Evolutionary conservation across 2,797 vertebrate species (phyloP).

Genomic region (Phyllotis vaccarum): DNA sequence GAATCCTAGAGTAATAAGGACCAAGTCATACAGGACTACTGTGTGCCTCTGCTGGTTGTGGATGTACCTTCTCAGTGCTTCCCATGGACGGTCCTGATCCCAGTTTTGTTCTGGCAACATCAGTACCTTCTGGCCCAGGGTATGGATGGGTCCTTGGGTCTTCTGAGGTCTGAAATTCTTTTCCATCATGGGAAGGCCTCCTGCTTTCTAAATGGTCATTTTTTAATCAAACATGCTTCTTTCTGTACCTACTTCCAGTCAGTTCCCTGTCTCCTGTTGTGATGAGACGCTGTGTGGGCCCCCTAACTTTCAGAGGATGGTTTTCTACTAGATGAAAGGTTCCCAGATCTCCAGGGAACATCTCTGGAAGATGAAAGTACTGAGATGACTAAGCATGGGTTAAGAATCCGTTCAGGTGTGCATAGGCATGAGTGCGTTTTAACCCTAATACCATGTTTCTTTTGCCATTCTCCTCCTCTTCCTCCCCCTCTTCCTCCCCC

Average conservation of each 20-base stretch:
- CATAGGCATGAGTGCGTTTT: not conserved
- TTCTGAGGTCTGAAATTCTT: not conserved
- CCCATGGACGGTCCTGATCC: not conserved
- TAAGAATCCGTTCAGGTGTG: not conserved
- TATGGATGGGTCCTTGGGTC: not conserved
- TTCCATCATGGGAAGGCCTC: not conserved
- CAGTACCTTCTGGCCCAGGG: not conserved
- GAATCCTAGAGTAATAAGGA: not conserved
- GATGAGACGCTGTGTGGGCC: not conserved
- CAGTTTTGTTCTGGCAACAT: not conserved
- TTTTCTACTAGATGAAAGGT: not conserved
- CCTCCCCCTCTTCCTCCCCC: not conserved
- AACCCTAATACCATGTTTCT: not conserved
- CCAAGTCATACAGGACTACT: not conserved
- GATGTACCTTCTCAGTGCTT: not conserved
- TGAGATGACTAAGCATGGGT: not conserved
- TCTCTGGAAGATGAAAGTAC: slow-evolving; percentile 18
- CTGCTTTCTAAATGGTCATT: not conserved
- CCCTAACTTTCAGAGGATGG: not conserved
- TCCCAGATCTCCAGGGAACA: not conserved
- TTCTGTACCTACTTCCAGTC: not conserved
- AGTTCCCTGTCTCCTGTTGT: not conserved
- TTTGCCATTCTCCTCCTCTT: not conserved
- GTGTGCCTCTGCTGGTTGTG: not conserved
- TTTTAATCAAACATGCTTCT: not conserved